Percentiles rank a stretch among this genome's conserved stretches.
Evolutionary conservation across 2,888 invertebrate genomes (phyloP).

Genomic region (Dryocosmus kuriphilus): DNA sequence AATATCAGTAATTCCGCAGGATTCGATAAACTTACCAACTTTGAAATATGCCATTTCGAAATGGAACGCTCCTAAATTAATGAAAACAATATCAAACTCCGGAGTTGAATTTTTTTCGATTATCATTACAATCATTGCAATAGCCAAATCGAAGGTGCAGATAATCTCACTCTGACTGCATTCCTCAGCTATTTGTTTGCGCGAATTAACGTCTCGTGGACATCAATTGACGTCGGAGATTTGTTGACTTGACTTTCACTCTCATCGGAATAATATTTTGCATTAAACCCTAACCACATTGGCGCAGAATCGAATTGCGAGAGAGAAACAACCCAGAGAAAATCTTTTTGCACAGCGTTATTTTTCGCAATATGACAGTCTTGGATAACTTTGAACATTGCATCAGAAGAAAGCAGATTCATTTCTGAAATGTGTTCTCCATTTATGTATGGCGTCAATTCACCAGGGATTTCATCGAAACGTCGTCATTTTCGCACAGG

Average conservation of each 20-base stretch:
- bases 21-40: slow-evolving; percentile 69
- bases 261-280: neutral
- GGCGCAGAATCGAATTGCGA: neutral
- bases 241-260: slow-evolving; percentile 50
- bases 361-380: neutral
- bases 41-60: slow-evolving; percentile 65
- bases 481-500: neutral
- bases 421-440: too few relatives aligned
- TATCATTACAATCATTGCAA: slow-evolving; percentile 61
- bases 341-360: neutral
- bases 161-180: slow-evolving; percentile 61
- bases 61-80: slow-evolving; percentile 67
- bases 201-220: slow-evolving; percentile 63
- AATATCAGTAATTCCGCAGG: slow-evolving; percentile 60
- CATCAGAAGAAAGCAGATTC: too few relatives aligned
- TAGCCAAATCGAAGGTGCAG: slow-evolving; percentile 69
- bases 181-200: slow-evolving; percentile 60
- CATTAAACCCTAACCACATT: slow-evolving; percentile 22
- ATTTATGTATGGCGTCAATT: neutral
- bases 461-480: neutral
- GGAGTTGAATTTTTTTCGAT: slow-evolving; percentile 62
- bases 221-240: slow-evolving; percentile 62
- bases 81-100: slow-evolving; percentile 63
- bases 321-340: neutral
- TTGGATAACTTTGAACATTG: neutral